A percentile compares a stretch with the other conserved stretches of the same genome.
These are phyloP conservation scores for Percopsis transmontana DNA, from an alignment of 2,113 vertebrate species.

Conservation along the genomic window DNA sequence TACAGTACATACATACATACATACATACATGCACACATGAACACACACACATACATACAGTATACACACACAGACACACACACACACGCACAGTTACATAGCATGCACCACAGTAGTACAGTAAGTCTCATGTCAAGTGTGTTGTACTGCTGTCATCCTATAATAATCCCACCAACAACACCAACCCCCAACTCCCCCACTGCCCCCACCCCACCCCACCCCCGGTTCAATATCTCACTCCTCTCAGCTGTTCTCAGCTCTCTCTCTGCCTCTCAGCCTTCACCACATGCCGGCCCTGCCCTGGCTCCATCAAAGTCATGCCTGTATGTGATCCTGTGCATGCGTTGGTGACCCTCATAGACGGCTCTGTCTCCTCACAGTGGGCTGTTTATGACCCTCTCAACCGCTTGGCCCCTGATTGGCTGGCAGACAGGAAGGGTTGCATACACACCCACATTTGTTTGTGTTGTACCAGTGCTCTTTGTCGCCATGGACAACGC, in stretches of 20 bases:
- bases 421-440: conserved; percentile 34
- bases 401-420: conserved; percentile 22
- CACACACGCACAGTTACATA: no score
- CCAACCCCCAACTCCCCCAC: no score
- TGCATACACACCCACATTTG: conserved; percentile 7
- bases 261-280: not conserved
- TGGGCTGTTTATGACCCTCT: conserved; percentile 29
- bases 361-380: conserved; percentile 17
- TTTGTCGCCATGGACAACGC: conserved; percentile 43
- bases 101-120: no score
- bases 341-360: not conserved
- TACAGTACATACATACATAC: no score
- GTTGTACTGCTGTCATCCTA: no score
- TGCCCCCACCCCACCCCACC: no score
- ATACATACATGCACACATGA: no score
- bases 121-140: no score
- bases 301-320: conserved; percentile 28
- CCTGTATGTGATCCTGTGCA: not conserved
- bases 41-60: no score
- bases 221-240: not conserved
- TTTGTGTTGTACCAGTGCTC: conserved; percentile 5
- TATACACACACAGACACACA: no score
- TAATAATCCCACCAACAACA: no score
- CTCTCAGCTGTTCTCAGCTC: conserved; percentile 50
- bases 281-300: not conserved